These are phyloP conservation scores for Cygnus buccinator DNA, from an alignment of 2,113 vertebrate species.

Conservation along the genomic window DNA sequence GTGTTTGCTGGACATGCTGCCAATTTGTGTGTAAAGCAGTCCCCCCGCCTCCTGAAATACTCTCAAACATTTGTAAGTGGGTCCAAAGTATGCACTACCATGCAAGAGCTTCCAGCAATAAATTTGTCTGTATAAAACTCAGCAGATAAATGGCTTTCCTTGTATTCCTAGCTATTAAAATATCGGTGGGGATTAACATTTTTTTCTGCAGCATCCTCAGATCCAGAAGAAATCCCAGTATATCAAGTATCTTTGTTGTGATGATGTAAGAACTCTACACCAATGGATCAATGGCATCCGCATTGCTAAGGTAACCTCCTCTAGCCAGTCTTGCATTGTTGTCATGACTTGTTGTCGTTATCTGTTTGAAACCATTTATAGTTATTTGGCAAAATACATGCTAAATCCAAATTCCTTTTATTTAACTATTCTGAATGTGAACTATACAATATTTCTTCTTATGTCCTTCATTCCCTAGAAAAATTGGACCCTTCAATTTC, in stretches of 20 bases:
- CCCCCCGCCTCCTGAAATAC: neutral
- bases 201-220: constrained; percentile 88
- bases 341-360: neutral
- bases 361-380: neutral
- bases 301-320: constrained; percentile 89
- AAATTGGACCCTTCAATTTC: neutral
- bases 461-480: neutral
- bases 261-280: constrained; percentile 94
- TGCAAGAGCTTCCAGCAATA: neutral
- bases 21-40: neutral
- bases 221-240: constrained; percentile 99
- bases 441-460: neutral
- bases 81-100: neutral
- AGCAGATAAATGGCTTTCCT: neutral
- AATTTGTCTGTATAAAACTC: neutral
- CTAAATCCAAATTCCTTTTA: neutral
- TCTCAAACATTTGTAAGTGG: neutral
- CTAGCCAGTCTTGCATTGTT: neutral
- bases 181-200: neutral
- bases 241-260: constrained; percentile 97
- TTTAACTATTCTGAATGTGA: neutral
- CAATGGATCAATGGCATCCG: constrained; percentile 97
- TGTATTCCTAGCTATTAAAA: neutral
- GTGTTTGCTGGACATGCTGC: neutral
- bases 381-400: neutral